phyloP scores from a whole-genome alignment of 2,113 vertebrate species.

The Notothenia coriiceps region DNA sequence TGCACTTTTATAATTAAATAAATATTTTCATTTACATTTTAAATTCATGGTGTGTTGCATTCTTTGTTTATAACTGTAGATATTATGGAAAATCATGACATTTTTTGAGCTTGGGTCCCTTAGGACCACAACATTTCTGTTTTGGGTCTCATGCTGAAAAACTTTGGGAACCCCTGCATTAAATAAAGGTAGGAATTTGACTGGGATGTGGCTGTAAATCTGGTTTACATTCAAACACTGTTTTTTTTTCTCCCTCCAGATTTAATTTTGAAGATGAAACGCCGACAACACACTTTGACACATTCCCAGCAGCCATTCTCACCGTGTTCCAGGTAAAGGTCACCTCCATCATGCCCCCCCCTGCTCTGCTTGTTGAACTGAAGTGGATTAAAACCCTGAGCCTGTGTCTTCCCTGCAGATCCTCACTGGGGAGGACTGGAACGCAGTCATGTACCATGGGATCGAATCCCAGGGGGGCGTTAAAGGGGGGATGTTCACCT shows the following conservation, averaged over 20 bases:
- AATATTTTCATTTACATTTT: no score
- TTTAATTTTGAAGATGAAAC: constrained; percentile 97
- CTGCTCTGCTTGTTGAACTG: neutral
- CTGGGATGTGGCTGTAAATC: constrained; percentile 2
- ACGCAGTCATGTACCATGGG: constrained; percentile 96
- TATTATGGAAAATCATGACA: no score
- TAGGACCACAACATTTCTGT: no score
- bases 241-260: constrained; percentile 77
- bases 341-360: neutral
- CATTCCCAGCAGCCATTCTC: constrained; percentile 96
- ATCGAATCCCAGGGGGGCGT: constrained; percentile 95
- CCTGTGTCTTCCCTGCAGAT: constrained; percentile 83
- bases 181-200: neutral
- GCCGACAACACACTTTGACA: constrained; percentile 97
- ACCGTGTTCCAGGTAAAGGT: constrained; percentile 96
- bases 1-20: no score
- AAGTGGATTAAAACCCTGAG: neutral
- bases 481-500: constrained; percentile 94
- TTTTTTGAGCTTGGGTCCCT: no score
- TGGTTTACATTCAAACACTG: constrained; percentile 20
- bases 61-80: no score
- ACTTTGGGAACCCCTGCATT: no score
- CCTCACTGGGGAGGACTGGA: constrained; percentile 97
- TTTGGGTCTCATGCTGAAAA: no score
- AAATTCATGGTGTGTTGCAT: no score